These are phyloP conservation scores for Odontesthes bonariensis DNA, from an alignment of 2,113 vertebrate species.

Conservation along the genomic window DNA sequence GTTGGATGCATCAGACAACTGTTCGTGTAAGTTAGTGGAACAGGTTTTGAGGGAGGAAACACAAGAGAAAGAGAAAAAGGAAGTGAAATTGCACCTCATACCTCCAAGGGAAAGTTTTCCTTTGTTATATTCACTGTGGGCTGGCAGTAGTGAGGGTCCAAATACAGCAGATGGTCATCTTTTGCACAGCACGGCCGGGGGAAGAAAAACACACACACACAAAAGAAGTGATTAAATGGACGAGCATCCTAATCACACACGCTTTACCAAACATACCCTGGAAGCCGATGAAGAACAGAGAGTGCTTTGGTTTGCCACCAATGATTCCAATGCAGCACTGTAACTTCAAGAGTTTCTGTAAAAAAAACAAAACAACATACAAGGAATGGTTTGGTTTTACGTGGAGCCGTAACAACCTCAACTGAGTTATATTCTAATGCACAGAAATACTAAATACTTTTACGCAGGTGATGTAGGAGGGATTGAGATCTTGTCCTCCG, in stretches of 20 bases:
- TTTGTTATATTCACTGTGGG: conserved; percentile 84
- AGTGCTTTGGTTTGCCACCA: conserved; percentile 92
- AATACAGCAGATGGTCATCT: conserved; percentile 90
- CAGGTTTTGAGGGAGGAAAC: not conserved
- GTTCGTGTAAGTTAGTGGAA: not conserved
- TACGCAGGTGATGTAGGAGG: conserved; percentile 84
- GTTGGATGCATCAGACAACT: not conserved
- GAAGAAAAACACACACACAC: not conserved
- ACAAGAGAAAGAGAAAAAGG: conserved; percentile 4
- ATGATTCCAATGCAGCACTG: conserved; percentile 91
- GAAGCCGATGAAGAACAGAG: conserved; percentile 90
- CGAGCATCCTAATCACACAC: not conserved
- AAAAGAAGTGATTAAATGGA: not conserved
- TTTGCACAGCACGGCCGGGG: conserved; percentile 8
- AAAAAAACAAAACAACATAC: conserved; percentile 1
- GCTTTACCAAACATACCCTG: conserved; percentile 81
- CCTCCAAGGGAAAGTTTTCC: conserved; percentile 87
- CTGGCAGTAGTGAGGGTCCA: conserved; percentile 95
- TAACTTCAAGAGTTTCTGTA: conserved; percentile 87
- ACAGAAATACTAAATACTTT: conserved; percentile 79
- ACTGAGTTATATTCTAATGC: too few species aligned
- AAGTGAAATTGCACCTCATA: conserved; percentile 51
- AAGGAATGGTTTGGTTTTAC: not conserved
- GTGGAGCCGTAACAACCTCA: not conserved
- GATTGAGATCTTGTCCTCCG: conserved; percentile 89